These are phyloP conservation scores for Quiscalus mexicanus DNA, from an alignment of 2,113 vertebrate species.

Conservation along the genomic window DNA sequence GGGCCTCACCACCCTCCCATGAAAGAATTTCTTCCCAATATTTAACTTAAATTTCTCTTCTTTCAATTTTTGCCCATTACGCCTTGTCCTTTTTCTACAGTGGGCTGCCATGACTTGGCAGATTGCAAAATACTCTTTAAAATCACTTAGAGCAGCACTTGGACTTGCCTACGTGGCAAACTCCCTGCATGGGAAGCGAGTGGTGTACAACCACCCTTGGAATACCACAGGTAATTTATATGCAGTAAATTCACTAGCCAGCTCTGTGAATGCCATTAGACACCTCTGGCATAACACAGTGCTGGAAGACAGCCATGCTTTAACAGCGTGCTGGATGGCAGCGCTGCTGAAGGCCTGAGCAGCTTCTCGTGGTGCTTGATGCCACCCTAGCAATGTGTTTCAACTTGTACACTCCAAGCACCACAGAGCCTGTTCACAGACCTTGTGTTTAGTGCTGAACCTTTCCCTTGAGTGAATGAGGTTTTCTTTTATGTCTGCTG, in stretches of 20 bases:
- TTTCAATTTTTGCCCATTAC: neutral
- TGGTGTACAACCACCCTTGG: neutral
- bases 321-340: accelerated
- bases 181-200: accelerated
- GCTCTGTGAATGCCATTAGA: neutral
- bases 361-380: accelerated
- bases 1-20: neutral
- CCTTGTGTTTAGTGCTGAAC: neutral
- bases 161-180: accelerated
- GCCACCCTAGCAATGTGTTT: neutral
- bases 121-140: neutral
- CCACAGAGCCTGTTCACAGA: accelerated
- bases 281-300: accelerated
- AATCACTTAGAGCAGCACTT: neutral
- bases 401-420: neutral
- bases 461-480: neutral
- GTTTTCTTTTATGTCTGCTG: neutral
- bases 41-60: neutral
- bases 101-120: neutral
- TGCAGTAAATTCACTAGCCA: neutral
- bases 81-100: neutral
- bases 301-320: neutral
- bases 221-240: neutral
- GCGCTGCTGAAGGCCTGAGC: neutral
- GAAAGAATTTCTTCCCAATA: neutral